Percentiles rank a stretch among this genome's conserved stretches.
Conservation (phyloP, 2,888 invertebrate species). For the Acanthosepion lycidas region DNA sequence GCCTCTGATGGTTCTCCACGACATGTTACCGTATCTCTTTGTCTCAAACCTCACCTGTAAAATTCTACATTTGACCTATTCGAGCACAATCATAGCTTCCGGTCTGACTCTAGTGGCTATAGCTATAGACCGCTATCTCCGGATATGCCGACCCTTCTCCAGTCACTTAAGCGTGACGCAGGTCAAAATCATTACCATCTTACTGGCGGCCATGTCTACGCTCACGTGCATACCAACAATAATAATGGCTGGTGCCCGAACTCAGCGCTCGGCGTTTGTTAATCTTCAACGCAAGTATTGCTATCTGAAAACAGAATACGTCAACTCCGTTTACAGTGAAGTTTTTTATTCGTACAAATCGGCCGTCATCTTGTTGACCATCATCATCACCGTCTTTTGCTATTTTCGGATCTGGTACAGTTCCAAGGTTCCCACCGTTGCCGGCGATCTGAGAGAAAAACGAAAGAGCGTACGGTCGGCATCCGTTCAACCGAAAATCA, state of each 20-base stretch:
- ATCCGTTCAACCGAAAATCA: neutral
- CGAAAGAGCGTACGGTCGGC: neutral
- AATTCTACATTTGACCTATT: neutral
- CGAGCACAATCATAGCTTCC: neutral
- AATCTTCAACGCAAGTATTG: neutral
- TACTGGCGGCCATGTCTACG: neutral
- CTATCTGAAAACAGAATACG: neutral
- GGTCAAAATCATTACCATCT: neutral
- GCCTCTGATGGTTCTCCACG: neutral
- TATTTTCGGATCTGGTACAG: neutral
- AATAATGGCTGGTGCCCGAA: neutral
- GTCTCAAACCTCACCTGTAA: neutral
- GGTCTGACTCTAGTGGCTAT: neutral
- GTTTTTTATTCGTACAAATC: neutral
- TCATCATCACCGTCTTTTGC: neutral
- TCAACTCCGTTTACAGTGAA: neutral
- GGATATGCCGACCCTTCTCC: constrained; percentile 2
- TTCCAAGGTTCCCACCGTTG: neutral
- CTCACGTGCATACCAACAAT: neutral
- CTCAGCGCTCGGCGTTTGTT: neutral
- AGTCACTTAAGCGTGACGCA: neutral
- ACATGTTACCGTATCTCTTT: neutral
- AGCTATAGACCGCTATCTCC: constrained; percentile 25
- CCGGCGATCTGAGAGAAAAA: neutral
- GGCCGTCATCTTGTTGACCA: neutral